These are phyloP conservation scores for Penelope pileata DNA, from an alignment of 2,113 vertebrate species.

Conservation along the genomic window DNA sequence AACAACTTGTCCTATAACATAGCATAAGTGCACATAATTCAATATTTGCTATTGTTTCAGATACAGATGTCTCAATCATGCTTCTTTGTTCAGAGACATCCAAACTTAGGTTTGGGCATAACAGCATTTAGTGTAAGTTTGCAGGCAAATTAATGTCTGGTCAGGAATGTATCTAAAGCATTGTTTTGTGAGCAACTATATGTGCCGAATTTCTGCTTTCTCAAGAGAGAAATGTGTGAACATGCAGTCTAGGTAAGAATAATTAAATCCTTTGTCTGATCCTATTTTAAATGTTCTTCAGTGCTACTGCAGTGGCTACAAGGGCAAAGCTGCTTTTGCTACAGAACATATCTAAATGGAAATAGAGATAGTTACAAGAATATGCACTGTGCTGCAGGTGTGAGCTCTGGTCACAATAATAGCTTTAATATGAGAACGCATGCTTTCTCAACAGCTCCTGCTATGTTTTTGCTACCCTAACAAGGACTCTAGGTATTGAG, in stretches of 20 bases:
- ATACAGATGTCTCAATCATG: background rate
- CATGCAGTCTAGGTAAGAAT: background rate
- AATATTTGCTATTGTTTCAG: rapidly evolving
- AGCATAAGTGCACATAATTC: background rate
- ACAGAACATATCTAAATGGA: background rate
- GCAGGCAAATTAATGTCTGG: background rate
- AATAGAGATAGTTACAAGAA: background rate
- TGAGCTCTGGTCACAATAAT: background rate
- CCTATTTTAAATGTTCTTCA: background rate
- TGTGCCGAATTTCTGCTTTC: background rate
- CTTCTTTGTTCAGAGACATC: background rate
- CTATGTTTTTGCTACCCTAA: background rate
- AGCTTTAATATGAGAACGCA: background rate
- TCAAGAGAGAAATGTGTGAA: background rate
- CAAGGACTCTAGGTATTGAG: background rate
- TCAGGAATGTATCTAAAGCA: background rate
- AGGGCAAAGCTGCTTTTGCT: conserved; percentile 31
- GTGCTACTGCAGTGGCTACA: background rate
- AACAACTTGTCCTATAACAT: background rate
- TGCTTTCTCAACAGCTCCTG: background rate
- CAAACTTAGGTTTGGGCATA: background rate
- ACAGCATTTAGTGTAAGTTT: background rate
- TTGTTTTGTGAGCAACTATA: background rate
- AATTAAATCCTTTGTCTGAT: conserved; percentile 18
- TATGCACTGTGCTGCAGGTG: background rate